Percentiles rank a stretch among this genome's conserved stretches.
Conservation (phyloP, 2,113 vertebrate species). For the Cinclus cinclus region DNA sequence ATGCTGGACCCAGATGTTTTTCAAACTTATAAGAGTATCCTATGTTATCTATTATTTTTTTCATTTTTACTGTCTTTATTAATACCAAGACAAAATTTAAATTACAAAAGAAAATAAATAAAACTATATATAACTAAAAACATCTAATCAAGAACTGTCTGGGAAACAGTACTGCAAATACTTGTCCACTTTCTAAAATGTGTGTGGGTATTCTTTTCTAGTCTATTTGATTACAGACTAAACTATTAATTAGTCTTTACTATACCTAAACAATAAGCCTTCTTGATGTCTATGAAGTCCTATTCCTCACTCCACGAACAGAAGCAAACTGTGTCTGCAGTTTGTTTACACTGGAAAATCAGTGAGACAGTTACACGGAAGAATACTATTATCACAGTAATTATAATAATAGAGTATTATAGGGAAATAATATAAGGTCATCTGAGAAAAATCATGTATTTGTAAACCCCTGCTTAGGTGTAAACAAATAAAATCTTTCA, state of each 20-base stretch:
- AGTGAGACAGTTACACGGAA: neutral
- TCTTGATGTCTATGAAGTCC: neutral
- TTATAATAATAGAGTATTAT: neutral
- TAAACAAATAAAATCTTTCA: neutral
- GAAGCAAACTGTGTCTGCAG: neutral
- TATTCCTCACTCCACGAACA: neutral
- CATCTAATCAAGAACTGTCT: neutral
- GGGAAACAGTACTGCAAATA: neutral
- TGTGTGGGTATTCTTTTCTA: neutral
- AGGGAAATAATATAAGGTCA: neutral
- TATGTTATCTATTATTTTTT: neutral
- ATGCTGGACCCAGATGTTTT: neutral
- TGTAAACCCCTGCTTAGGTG: neutral
- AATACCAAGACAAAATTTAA: neutral
- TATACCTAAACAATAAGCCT: constrained; percentile 13
- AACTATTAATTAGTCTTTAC: constrained; percentile 1
- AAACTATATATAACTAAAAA: neutral
- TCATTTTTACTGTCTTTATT: neutral
- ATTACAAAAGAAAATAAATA: neutral
- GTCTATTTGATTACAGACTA: neutral
- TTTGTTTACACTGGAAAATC: constrained; percentile 23
- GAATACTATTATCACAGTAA: neutral
- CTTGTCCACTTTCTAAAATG: neutral
- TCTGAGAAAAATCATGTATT: neutral
- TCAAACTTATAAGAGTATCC: neutral